Evolutionary conservation across 2,888 invertebrate genomes (phyloP), one percentile per base, ranked within the genome.

Genomic region (Erannis defoliaria): DNA sequence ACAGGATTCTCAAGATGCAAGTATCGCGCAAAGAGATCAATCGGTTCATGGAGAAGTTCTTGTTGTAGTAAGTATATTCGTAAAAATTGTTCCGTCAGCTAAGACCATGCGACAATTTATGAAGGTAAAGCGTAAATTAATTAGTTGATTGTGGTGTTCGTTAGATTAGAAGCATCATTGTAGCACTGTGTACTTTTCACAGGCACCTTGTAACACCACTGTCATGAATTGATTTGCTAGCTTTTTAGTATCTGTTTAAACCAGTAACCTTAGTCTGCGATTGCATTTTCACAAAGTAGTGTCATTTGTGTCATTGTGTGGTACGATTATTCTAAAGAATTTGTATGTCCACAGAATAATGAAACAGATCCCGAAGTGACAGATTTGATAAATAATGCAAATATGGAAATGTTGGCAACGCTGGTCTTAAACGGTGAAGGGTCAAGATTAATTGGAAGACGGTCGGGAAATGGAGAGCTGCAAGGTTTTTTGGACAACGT

Each of bases 361-460:
- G 89, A 90, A 84, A 92, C 94, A 84, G 96, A 96, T 70, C 93
- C 94, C 14, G 96, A 96, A 82, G 94, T 96, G 38, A 93, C 94
- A 57, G 93, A 94, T 68, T 92, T 97, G 70, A 94, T 97, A 53
- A 94, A 95, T 73, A 93, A 94, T 67, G 96, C 97, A 8, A 97
- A 97, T 80, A 96, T 98, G 96, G 98, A 98, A 82, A 96, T 97
- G 90, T 90, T 99, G 76, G 98, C 98, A 23, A 95, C 97, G 53
- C 91, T 98, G 74, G 98, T 99, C 12, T 92, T 99, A 19, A 97
- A 97, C 74, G 98, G 98, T 3, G 96, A 98, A 79, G 98, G 98
- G 0, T 93, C 96, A 67, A 94, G 95, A 88, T 90, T 97, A 75
- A 86, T 96, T 76, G 95, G 97, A 59, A 93, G 95, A 73, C 93